Evolutionary conservation across 2,888 invertebrate species (phyloP).

Genomic region (Seladonia tumulorum): DNA sequence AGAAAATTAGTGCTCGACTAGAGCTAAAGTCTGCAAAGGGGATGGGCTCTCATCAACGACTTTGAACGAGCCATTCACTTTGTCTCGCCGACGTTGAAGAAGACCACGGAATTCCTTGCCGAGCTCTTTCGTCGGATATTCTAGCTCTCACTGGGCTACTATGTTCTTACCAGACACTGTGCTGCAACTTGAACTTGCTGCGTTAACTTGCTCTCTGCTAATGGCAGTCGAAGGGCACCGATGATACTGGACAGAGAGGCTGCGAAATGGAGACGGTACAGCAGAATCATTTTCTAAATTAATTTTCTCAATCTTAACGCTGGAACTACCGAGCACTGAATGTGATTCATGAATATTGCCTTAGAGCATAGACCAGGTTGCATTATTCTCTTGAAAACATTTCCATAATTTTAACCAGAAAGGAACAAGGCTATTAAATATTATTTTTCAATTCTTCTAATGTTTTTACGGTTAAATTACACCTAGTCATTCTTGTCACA

Average conservation of each 20-base stretch:
- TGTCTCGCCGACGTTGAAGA: background rate
- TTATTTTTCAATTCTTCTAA: too few relatives aligned
- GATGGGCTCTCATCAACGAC: slow-evolving; percentile 4
- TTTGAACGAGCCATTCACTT: background rate
- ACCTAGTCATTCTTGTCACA: background rate
- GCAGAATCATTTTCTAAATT: background rate
- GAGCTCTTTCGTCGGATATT: slow-evolving; percentile 3
- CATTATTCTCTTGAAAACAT: too few relatives aligned
- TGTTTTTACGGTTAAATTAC: too few relatives aligned
- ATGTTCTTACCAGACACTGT: background rate
- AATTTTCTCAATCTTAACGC: background rate
- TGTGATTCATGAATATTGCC: background rate
- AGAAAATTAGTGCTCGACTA: background rate
- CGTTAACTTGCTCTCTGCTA: background rate
- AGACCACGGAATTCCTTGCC: slow-evolving; percentile 10
- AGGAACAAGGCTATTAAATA: too few relatives aligned
- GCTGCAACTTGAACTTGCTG: background rate
- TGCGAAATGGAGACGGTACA: background rate
- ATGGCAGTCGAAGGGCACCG: background rate
- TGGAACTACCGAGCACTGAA: background rate
- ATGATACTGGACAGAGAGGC: background rate
- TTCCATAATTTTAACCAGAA: too few relatives aligned
- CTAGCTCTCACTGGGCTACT: background rate
- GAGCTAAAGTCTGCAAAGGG: slow-evolving; percentile 1
- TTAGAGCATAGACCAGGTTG: background rate